phyloP scores from a whole-genome alignment of 1,140 invertebrate genomes.

The Dendroctonus ponderosae region DNA sequence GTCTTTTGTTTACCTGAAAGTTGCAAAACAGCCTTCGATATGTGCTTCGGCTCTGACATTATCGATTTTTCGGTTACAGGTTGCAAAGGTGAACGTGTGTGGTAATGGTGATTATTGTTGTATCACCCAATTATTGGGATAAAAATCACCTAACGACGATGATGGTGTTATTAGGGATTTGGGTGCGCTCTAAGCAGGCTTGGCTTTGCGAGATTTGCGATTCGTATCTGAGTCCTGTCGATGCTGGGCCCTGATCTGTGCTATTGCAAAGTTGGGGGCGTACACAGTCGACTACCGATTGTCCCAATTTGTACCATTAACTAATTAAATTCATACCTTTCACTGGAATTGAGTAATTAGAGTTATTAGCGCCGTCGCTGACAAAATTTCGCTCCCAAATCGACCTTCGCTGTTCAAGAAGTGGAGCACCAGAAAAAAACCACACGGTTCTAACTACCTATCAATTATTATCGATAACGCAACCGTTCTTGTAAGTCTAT shows the following conservation, averaged over 20 bases:
- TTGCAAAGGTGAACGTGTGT: background rate
- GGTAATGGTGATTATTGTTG: constrained; percentile 1
- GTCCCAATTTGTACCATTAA: background rate
- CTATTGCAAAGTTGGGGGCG: background rate
- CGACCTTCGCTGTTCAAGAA: constrained; percentile 10
- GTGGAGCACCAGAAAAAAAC: constrained; percentile 10
- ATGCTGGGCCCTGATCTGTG: background rate
- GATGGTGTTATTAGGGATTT: background rate
- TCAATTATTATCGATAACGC: constrained; percentile 4
- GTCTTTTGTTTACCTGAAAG: background rate
- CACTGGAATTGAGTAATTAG: constrained; percentile 20
- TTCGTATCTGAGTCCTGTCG: background rate
- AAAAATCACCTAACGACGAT: background rate
- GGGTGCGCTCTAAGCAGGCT: background rate
- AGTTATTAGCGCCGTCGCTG: constrained; percentile 10
- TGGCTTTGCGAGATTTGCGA: background rate
- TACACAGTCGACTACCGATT: background rate
- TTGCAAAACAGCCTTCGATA: constrained; percentile 1
- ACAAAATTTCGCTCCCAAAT: constrained; percentile 11
- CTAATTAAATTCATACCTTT: constrained; percentile 5
- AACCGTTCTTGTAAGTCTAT: background rate
- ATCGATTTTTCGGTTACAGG: background rate
- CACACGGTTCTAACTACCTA: background rate
- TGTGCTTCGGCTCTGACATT: background rate
- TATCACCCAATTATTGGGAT: background rate